These are phyloP conservation scores for Hirundichthys speculiger DNA, from an alignment of 2,113 vertebrate genomes.

Conservation along the genomic window DNA sequence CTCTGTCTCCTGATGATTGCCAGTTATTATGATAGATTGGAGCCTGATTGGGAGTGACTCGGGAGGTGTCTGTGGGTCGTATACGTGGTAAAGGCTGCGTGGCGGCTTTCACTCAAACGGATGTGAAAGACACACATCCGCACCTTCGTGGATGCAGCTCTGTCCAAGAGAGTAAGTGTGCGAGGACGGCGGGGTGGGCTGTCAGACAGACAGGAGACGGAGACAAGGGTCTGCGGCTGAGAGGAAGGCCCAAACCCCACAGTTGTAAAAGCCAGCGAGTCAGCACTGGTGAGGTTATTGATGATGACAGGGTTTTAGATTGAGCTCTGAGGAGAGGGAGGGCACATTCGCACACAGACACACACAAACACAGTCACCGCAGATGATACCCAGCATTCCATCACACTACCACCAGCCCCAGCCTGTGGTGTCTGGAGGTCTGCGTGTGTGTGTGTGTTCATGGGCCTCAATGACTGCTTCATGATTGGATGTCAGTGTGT, in stretches of 20 bases:
- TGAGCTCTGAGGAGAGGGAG: constrained; percentile 48
- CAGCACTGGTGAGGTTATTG: constrained; percentile 78
- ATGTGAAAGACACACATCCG: constrained; percentile 11
- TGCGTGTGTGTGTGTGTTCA: constrained; percentile 4
- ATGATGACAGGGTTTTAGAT: constrained; percentile 82
- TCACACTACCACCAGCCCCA: constrained; percentile 54
- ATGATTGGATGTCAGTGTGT: constrained; percentile 2
- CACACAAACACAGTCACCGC: constrained; percentile 33
- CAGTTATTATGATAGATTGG: constrained; percentile 59
- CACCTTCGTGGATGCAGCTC: constrained; percentile 24
- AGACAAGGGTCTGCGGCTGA: constrained; percentile 71
- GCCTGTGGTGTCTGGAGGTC: constrained; percentile 54
- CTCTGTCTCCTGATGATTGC: constrained; percentile 59
- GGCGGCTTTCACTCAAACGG: constrained; percentile 12
- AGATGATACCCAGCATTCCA: constrained; percentile 67
- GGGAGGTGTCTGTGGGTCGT: constrained; percentile 33
- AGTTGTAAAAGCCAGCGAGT: constrained; percentile 73
- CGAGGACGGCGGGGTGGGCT: constrained; percentile 13
- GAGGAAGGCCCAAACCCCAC: constrained; percentile 68
- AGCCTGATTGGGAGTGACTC: constrained; percentile 40
- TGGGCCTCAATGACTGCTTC: constrained; percentile 28
- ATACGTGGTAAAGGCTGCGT: constrained; percentile 32
- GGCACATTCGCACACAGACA: constrained; percentile 20
- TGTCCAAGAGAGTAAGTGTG: background rate
- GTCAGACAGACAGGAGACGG: constrained; percentile 57